Conservation (phyloP, 2,888 invertebrate genomes). For the Dusona sp. region DNA sequence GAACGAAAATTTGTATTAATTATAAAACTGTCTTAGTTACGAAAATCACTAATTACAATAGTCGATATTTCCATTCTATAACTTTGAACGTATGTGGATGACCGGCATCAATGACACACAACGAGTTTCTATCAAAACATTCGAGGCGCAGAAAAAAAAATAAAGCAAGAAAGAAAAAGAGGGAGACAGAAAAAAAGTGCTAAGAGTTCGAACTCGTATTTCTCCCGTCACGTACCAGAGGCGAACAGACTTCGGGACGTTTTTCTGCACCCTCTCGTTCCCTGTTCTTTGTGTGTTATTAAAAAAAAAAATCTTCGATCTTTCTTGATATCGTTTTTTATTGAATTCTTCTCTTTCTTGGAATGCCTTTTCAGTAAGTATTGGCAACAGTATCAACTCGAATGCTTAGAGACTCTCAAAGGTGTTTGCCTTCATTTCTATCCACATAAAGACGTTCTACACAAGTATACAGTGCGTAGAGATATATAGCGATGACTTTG, state of each 20-base stretch:
- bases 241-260: slow-evolving; percentile 1
- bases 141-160: neutral
- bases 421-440: slow-evolving; percentile 29
- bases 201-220: neutral
- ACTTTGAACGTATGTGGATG: neutral
- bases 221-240: neutral
- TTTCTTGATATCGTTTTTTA: neutral
- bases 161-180: neutral
- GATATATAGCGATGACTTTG: neutral
- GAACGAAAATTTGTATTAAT: no score
- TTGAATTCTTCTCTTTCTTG: slow-evolving; percentile 14
- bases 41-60: no score
- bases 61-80: neutral
- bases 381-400: neutral
- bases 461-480: neutral
- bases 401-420: slow-evolving; percentile 13
- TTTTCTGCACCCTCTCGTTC: neutral
- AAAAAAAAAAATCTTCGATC: neutral
- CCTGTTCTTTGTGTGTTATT: neutral
- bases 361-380: neutral
- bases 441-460: neutral
- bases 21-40: no score
- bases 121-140: neutral
- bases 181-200: neutral
- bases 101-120: slow-evolving; percentile 1